Conservation (phyloP, 1,140 invertebrate genomes). For the Drosophila tropicalis region DNA sequence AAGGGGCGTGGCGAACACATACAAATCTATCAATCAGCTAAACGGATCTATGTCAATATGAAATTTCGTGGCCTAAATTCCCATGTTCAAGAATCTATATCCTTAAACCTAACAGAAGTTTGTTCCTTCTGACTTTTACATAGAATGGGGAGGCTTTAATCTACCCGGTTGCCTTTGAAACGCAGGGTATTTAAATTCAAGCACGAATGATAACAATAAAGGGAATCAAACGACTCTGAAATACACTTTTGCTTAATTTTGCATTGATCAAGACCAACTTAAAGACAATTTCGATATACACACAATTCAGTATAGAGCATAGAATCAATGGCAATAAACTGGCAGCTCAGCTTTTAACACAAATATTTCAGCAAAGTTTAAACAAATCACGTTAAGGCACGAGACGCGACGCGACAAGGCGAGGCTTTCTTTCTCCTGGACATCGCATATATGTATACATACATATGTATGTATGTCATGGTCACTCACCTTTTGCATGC, state of each 20-base stretch:
- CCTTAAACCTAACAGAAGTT: too few relatives aligned
- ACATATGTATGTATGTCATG: background rate
- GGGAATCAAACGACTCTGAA: background rate
- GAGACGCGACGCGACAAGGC: background rate
- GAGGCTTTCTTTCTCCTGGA: slow-evolving; percentile 21
- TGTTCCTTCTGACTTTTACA: too few relatives aligned
- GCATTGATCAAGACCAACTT: background rate
- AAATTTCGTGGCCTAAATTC: too few relatives aligned
- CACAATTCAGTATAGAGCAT: background rate
- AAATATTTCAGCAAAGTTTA: slow-evolving; percentile 47
- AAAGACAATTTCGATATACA: background rate
- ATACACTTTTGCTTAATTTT: too few relatives aligned
- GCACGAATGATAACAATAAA: slow-evolving; percentile 33
- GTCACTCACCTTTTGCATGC: slow-evolving; percentile 89
- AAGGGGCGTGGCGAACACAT: too few relatives aligned
- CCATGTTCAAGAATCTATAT: too few relatives aligned
- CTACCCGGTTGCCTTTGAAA: too few relatives aligned
- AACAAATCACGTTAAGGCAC: slow-evolving; percentile 53
- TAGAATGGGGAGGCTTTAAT: too few relatives aligned
- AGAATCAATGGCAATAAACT: slow-evolving; percentile 38
- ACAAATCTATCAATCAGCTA: too few relatives aligned
- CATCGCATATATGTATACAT: background rate
- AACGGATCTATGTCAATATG: too few relatives aligned
- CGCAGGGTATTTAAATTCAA: background rate
- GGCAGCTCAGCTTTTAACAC: slow-evolving; percentile 25